phyloP scores from a whole-genome alignment of 2,888 invertebrate species.

The Acrobasis consociella region DNA sequence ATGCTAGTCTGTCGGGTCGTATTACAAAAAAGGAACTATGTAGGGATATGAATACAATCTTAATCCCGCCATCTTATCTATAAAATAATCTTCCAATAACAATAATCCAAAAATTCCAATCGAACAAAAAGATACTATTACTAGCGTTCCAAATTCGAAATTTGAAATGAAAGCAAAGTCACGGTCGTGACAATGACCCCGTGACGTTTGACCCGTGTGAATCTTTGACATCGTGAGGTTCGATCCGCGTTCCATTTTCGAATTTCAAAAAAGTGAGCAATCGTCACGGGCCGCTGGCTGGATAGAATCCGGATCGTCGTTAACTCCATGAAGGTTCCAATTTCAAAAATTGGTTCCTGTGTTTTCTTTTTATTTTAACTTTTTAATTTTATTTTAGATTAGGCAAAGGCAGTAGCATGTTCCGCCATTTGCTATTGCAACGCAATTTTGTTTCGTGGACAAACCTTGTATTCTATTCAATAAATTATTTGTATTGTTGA shows the following conservation, averaged over 20 bases:
- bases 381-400: background rate
- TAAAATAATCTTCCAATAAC: background rate
- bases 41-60: too few species aligned
- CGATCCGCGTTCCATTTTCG: conserved; percentile 53
- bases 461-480: too few species aligned
- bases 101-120: background rate
- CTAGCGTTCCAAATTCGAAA: conserved; percentile 41
- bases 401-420: background rate
- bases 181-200: conserved; percentile 56
- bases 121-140: conserved; percentile 26
- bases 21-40: too few species aligned
- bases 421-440: too few species aligned
- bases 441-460: too few species aligned
- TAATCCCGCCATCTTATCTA: background rate
- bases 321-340: conserved; percentile 39
- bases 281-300: conserved; percentile 59
- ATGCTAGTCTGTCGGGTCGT: too few species aligned
- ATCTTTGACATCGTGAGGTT: conserved; percentile 69
- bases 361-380: conserved; percentile 4
- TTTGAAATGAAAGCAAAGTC: conserved; percentile 33
- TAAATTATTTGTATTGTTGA: too few species aligned
- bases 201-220: conserved; percentile 70
- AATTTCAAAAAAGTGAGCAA: conserved; percentile 48
- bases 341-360: conserved; percentile 24
- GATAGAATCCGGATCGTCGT: conserved; percentile 47